Conservation (phyloP, 2,888 invertebrate genomes). For the Drosophila kambysellisi region DNA sequence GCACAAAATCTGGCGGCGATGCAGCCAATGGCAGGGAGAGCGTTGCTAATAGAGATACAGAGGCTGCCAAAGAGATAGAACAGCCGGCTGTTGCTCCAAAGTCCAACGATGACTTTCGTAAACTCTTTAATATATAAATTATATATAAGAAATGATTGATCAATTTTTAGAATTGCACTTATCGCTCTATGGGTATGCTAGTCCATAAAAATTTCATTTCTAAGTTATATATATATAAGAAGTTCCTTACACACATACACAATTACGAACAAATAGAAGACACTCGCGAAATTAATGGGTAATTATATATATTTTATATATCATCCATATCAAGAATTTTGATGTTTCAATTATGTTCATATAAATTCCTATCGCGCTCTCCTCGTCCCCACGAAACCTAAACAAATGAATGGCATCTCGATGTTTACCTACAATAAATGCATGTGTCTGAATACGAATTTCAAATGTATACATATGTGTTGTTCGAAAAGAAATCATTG, state of each 20-base stretch:
- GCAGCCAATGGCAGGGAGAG: slow-evolving; percentile 11
- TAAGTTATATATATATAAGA: slow-evolving; percentile 19
- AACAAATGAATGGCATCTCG: slow-evolving; percentile 2
- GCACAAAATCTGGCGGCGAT: slow-evolving; percentile 19
- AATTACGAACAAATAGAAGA: not conserved
- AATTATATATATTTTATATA: not conserved
- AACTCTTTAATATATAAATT: slow-evolving; percentile 65
- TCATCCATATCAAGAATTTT: not conserved
- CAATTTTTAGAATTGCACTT: not conserved
- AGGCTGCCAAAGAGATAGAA: not conserved
- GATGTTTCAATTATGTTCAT: not conserved
- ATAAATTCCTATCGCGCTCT: not conserved
- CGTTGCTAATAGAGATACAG: not conserved
- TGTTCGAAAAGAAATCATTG: slow-evolving; percentile 18
- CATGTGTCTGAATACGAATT: slow-evolving; percentile 19
- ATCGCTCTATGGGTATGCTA: slow-evolving; percentile 7
- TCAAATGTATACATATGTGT: not conserved
- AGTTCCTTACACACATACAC: not conserved
- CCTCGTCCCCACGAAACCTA: not conserved
- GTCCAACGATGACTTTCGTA: slow-evolving; percentile 84
- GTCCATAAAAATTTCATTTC: not conserved
- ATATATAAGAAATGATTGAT: slow-evolving; percentile 8
- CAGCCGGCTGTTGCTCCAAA: slow-evolving; percentile 45
- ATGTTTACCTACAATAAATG: slow-evolving; percentile 1
- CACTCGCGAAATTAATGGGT: not conserved